Conservation (phyloP, 2,113 vertebrate genomes). For the Junco hyemalis region DNA sequence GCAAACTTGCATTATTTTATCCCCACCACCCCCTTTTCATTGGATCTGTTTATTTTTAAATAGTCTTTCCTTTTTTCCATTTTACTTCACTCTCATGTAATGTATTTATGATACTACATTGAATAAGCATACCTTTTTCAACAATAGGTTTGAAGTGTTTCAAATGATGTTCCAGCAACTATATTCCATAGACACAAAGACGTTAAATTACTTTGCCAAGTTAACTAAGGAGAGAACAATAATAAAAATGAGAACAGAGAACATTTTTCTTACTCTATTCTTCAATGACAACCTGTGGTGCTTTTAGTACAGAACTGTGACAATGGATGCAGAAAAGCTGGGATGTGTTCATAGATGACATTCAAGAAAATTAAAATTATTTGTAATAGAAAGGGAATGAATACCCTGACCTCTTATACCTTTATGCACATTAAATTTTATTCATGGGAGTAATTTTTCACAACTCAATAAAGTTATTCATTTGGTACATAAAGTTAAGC, state of each 20-base stretch:
- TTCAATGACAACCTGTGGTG: background rate
- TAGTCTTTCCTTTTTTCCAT: background rate
- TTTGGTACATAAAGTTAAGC: background rate
- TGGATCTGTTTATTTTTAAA: background rate
- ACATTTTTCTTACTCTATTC: background rate
- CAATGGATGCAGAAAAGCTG: background rate
- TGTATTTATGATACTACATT: background rate
- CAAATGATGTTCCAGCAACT: background rate
- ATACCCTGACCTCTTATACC: background rate
- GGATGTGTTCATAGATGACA: background rate
- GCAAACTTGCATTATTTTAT: background rate
- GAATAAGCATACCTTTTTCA: background rate
- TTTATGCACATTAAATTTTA: background rate
- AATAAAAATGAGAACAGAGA: background rate
- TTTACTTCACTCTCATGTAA: background rate
- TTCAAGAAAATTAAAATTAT: constrained; percentile 10
- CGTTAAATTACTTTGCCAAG: background rate
- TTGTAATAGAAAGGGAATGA: background rate
- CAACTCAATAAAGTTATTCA: background rate
- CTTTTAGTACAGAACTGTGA: background rate
- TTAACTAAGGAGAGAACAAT: background rate
- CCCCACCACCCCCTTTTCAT: fast-evolving
- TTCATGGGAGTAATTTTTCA: background rate
- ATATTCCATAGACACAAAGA: background rate
- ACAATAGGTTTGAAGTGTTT: background rate